phyloP scores from a whole-genome alignment of 2,113 vertebrate genomes.

The Tachycineta bicolor region DNA sequence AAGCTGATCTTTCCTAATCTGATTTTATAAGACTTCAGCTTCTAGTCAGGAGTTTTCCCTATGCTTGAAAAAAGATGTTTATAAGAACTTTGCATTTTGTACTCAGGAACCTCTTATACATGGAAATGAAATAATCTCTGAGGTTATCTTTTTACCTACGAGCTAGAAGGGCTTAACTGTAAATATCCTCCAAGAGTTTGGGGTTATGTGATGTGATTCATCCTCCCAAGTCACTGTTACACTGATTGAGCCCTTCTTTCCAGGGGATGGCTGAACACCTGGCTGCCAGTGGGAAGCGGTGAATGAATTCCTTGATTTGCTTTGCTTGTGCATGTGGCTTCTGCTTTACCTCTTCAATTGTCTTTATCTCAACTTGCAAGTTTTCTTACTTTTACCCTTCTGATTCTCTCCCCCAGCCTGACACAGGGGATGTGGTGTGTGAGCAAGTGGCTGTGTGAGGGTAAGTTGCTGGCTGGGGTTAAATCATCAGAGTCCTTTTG shows the following conservation, averaged over 20 bases:
- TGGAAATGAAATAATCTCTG: background rate
- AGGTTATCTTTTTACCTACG: background rate
- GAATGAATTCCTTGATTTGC: background rate
- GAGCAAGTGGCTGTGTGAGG: background rate
- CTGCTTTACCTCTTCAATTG: background rate
- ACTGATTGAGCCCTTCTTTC: fast-evolving
- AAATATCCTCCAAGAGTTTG: background rate
- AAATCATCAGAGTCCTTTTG: background rate
- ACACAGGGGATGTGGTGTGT: background rate
- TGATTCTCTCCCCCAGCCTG: background rate
- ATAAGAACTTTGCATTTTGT: background rate
- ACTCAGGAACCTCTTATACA: background rate
- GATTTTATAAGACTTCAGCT: background rate
- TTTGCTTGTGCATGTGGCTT: fast-evolving
- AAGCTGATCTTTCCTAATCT: background rate
- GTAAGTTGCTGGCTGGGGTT: background rate
- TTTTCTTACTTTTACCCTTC: background rate
- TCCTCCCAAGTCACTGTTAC: background rate
- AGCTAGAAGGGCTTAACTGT: background rate
- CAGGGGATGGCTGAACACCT: background rate
- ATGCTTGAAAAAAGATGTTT: background rate
- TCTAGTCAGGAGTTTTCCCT: background rate
- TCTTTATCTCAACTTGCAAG: background rate
- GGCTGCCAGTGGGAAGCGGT: background rate
- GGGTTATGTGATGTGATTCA: background rate